phyloP scores from a whole-genome alignment of 2,888 invertebrate genomes.

The Pristionchus exspectatus region DNA sequence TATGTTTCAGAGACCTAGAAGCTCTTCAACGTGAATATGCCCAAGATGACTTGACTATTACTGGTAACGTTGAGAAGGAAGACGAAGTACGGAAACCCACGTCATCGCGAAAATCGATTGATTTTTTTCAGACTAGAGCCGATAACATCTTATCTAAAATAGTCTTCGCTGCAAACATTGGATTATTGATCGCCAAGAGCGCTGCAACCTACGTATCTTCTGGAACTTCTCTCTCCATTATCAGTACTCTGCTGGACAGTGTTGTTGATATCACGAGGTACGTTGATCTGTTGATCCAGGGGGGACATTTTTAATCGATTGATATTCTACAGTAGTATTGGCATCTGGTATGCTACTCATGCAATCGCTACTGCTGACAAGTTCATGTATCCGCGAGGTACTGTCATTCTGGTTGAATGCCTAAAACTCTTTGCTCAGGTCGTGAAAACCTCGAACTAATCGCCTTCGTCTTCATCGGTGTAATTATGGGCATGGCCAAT shows the following conservation, averaged over 20 bases:
- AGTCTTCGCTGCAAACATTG: slow-evolving; percentile 57
- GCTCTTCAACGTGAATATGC: neutral
- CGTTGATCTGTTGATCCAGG: neutral
- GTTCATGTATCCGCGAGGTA: slow-evolving; percentile 53
- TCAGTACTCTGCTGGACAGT: slow-evolving; percentile 59
- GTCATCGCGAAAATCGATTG: neutral
- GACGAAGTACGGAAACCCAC: neutral
- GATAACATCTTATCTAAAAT: slow-evolving; percentile 58
- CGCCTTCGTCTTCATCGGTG: slow-evolving; percentile 58
- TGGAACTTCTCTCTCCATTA: slow-evolving; percentile 61
- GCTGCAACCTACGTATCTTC: slow-evolving; percentile 57
- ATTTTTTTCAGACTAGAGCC: slow-evolving; percentile 55
- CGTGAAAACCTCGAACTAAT: slow-evolving; percentile 58
- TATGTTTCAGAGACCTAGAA: slow-evolving; percentile 41
- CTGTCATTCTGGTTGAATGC: neutral
- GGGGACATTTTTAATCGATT: neutral
- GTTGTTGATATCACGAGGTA: slow-evolving; percentile 63
- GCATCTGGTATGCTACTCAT: slow-evolving; percentile 59
- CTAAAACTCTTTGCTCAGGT: neutral
- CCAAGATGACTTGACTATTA: slow-evolving; percentile 18
- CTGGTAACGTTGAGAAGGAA: neutral
- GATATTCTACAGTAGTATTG: slow-evolving; percentile 57
- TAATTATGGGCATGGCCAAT: slow-evolving; percentile 61
- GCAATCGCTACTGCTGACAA: slow-evolving; percentile 60
- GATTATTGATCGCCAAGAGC: slow-evolving; percentile 57